Base-by-base conservation (phyloP, 2,113 vertebrate genomes). In the Hemiscyllium ocellatum region DNA sequence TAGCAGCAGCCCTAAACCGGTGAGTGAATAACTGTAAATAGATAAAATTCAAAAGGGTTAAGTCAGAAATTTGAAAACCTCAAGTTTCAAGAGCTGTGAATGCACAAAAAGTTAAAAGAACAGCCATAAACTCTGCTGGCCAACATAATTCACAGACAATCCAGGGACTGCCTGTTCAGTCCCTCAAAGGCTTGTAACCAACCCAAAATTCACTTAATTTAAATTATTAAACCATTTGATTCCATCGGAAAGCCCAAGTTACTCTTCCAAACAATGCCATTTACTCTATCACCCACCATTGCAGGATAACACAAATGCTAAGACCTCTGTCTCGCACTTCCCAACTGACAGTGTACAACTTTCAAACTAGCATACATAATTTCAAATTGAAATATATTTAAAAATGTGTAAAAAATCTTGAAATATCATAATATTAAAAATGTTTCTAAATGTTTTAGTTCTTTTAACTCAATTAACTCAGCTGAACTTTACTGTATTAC, bases 1-100 rank as follows among this genome's bases (percentile, higher is more conserved):
- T 99, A 97, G 98, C 99, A 0, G 97, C 98, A 4, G 98, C 96
- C 96, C 96, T 98, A 97, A 98, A 99, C 95, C 98, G 98, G 96
- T 98, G 98, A 29, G 97, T 97, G 96, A 99, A 99, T 95, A 99
- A 97, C 99, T 99, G 86, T 26, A 94, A 52, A 7, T 0, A 37
- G 65, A 94, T 52, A 50, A 97, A 95, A 37, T 17, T 94, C 50
- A 94, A 95, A 12, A 72, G 68, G 20, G 94, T 52, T 76, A 95
- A 72, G 22, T 72, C 68, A 72, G 42, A 26, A 3, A 76, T 95
- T 95, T 29, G 80, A 95, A 95, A 52, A 95, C 29, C 42, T 26
- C 20, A 89, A 89, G 56, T 89, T 89, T 89, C 20, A 42, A 17
- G 42, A 42, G 19, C 6, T 83, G 78, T 37, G 78, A 19, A 37